Base-by-base conservation (phyloP, 2,888 invertebrate species). In the Cybosia mesomella region DNA sequence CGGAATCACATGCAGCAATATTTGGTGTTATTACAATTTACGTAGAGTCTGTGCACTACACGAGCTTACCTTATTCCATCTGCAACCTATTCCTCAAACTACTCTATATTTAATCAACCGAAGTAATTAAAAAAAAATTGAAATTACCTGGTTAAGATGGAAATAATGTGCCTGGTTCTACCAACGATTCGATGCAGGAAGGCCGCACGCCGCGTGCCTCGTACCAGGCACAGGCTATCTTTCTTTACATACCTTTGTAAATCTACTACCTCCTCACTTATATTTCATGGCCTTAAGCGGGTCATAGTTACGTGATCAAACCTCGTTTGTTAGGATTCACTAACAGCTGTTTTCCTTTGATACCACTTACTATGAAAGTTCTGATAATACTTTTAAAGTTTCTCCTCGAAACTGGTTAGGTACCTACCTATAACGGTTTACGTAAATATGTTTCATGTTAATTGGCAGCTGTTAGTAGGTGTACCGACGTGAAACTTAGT, bases 301-400 rank as follows among this genome's bases (percentile, higher is more conserved):
- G 85, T 83, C 87, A 80, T 74, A 69, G 75, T 82, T 86, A 86
- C 92, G 92, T 92, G 92, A 81, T 86, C 75, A 72, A 67, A 75
- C 75, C 81, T 82, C 87, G 74, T 92, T 92, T 87, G 80, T 85
- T 79, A 82, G 74, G 68, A 75, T 82, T 78, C 74, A 76, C 79
- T 78, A 85, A 86, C 80, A 81, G 80, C 80, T 81, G 82, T 83
- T 81, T 81, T 67, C 70, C 74, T 77, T 75, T 78, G 83, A 80
- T 85, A 82, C 72, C 71, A 76, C 78, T 81, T 75, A 72, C 61
- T 66, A 59, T 24, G 28, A 9, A 76, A 77, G 69, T 81, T 80
- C 70, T 75, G 73, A 77, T 81, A 82, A 83, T 80, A 83, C 82
- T 81, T 80, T 74, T 65, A 66, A 83, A 81, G 73, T 83, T 82